A percentile compares a stretch with the other conserved stretches of the same genome.
These are phyloP conservation scores for Turdus rufiventris DNA, from an alignment of 2,113 vertebrate species.

Conservation along the genomic window DNA sequence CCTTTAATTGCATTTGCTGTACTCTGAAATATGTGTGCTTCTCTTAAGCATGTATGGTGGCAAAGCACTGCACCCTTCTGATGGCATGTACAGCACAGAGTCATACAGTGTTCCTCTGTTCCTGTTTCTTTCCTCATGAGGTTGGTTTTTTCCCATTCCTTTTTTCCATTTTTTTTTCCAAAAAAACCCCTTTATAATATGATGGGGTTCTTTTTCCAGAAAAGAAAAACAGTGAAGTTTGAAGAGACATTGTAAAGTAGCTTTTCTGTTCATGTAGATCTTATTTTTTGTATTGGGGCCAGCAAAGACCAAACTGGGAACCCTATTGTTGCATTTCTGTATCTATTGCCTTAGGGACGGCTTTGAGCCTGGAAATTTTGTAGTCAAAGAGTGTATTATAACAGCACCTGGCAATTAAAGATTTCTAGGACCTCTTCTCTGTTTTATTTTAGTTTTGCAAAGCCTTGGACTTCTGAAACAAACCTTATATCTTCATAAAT, in stretches of 20 bases:
- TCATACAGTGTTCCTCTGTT: background rate
- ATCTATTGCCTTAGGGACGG: background rate
- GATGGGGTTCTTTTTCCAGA: background rate
- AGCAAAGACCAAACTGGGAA: background rate
- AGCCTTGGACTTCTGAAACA: background rate
- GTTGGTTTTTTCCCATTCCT: background rate
- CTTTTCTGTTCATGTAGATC: background rate
- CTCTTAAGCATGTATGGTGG: background rate
- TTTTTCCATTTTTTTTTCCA: too few relatives aligned
- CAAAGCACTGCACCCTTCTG: background rate
- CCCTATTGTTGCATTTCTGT: background rate
- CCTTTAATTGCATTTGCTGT: background rate
- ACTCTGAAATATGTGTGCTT: background rate
- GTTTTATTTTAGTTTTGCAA: background rate
- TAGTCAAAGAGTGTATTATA: background rate
- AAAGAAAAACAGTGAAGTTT: background rate
- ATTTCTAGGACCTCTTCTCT: background rate
- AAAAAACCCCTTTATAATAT: background rate
- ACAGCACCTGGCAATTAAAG: background rate
- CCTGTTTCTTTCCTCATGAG: fast-evolving
- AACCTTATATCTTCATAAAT: background rate
- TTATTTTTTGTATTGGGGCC: background rate
- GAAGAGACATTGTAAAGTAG: background rate
- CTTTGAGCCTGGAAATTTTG: background rate
- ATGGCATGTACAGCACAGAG: fast-evolving